Evolutionary conservation across 1,140 invertebrate species (phyloP).

Genomic region (Amyelois transitella): DNA sequence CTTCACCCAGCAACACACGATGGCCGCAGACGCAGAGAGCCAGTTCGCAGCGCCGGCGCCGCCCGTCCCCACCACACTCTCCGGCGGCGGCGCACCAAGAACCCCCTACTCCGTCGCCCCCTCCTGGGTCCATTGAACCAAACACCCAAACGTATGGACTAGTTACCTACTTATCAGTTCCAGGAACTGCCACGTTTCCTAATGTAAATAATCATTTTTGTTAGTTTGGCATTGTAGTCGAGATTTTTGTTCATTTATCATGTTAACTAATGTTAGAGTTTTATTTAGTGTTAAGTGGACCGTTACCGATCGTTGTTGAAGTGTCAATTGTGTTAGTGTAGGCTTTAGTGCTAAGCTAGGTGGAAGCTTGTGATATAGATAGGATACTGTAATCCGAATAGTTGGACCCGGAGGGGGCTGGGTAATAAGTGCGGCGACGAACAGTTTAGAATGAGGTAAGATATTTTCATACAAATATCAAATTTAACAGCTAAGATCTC

Average conservation of each 20-base stretch:
- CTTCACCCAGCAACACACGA: slow-evolving; percentile 76
- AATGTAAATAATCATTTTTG: slow-evolving; percentile 39
- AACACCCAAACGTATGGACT: slow-evolving; percentile 18
- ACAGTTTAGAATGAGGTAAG: slow-evolving; percentile 5
- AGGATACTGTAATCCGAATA: slow-evolving; percentile 30
- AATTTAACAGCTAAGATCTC: too few species aligned
- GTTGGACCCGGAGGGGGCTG: slow-evolving; percentile 32
- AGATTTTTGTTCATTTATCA: slow-evolving; percentile 57
- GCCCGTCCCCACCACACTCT: slow-evolving; percentile 58
- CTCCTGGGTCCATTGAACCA: slow-evolving; percentile 62
- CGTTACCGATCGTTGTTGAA: slow-evolving; percentile 64
- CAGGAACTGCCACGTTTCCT: slow-evolving; percentile 16
- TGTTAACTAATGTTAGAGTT: slow-evolving; percentile 70
- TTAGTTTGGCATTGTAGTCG: slow-evolving; percentile 47
- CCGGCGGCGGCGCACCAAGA: slow-evolving; percentile 44
- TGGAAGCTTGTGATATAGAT: slow-evolving; percentile 69
- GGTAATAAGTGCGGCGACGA: slow-evolving; percentile 7
- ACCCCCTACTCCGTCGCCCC: slow-evolving; percentile 54
- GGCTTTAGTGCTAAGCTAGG: slow-evolving; percentile 64
- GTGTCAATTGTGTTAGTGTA: slow-evolving; percentile 65
- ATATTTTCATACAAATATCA: too few species aligned
- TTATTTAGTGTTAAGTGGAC: slow-evolving; percentile 63
- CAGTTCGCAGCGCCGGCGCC: slow-evolving; percentile 57
- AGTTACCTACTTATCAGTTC: slow-evolving; percentile 38
- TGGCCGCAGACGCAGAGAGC: slow-evolving; percentile 55